phyloP scores from a whole-genome alignment of 2,888 invertebrate species.

The Hyles lineata region DNA sequence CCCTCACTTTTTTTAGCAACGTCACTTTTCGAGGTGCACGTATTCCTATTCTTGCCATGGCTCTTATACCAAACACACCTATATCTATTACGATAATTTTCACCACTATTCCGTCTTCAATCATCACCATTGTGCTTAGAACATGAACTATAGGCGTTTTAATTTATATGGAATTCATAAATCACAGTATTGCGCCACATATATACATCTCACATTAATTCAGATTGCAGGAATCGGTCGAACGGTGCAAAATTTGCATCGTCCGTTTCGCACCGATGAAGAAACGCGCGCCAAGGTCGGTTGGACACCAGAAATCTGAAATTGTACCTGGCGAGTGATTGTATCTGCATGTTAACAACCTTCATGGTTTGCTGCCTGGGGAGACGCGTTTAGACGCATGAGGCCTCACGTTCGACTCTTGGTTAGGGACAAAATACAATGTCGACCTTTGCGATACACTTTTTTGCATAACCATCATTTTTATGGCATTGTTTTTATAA shows the following conservation, averaged over 20 bases:
- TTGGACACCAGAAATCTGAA: slow-evolving; percentile 18
- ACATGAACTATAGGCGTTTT: too few species aligned
- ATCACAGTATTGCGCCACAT: background rate
- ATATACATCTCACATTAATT: background rate
- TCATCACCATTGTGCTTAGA: too few species aligned
- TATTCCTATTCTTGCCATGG: too few species aligned
- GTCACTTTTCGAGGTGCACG: too few species aligned
- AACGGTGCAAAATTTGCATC: slow-evolving; percentile 25
- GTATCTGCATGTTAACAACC: slow-evolving; percentile 14
- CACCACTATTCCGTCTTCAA: too few species aligned
- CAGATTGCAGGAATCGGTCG: background rate
- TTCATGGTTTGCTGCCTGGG: slow-evolving; percentile 16
- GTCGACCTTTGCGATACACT: background rate
- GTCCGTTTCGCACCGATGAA: slow-evolving; percentile 21
- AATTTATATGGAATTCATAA: too few species aligned
- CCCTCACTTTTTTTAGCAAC: too few species aligned
- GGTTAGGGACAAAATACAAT: background rate
- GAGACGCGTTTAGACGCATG: background rate
- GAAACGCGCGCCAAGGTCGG: slow-evolving; percentile 25
- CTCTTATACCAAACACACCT: too few species aligned
- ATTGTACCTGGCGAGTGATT: slow-evolving; percentile 22
- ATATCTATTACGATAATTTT: too few species aligned
- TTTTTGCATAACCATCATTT: too few species aligned
- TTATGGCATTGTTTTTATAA: too few species aligned
- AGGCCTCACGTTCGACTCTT: slow-evolving; percentile 13